Evolutionary conservation across 2,797 vertebrate genomes (phyloP), one percentile per base, ranked within the genome.

Genomic region (Sebastes dallii): DNA sequence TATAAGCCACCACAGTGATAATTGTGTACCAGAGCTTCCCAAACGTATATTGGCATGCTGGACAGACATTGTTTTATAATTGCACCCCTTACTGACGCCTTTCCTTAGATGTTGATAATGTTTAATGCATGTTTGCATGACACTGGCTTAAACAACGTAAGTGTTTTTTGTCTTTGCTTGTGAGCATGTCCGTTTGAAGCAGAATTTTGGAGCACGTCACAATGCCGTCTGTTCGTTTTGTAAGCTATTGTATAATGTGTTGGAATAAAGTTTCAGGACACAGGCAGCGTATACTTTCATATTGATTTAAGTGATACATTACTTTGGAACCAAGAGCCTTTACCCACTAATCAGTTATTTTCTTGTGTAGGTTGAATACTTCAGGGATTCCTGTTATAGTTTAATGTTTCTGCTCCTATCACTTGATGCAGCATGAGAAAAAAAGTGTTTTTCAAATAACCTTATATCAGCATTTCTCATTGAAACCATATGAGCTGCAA

Each of bases 91-190:
- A 62, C 13, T 75, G 54, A 56, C 6, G 11, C n/a, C 13, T 34
- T 34, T 60, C 46, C 22, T 62, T 3, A 25, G 16, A 39, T 72
- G 65, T 42, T 54, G 25, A 25, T 66, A 6, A 24, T 62, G 60
- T 71, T 67, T 61, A 30, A 56, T 66, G 85, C 82, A 90, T 87
- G 84, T 75, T 71, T 90, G 91, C 89, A 91, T 91, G 90, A 72
- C 10, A 8, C 70, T 55, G 13, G 9, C 39, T 24, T 54, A 20
- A 62, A 72, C 52, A 50, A 20, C 25, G 36, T 2, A 34, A 61
- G 22, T 55, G 39, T 39, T 36, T 62, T 75, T 36, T 75, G 54
- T 72, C 61, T 85, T 25, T 30, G 55, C 39, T 65, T 52, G 13
- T 77, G 27, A 72, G 78, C 75, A 77, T 80, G 79, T 75, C 14